These are phyloP conservation scores for Mustela lutreola DNA, from an alignment of 2,113 vertebrate species.

Conservation along the genomic window DNA sequence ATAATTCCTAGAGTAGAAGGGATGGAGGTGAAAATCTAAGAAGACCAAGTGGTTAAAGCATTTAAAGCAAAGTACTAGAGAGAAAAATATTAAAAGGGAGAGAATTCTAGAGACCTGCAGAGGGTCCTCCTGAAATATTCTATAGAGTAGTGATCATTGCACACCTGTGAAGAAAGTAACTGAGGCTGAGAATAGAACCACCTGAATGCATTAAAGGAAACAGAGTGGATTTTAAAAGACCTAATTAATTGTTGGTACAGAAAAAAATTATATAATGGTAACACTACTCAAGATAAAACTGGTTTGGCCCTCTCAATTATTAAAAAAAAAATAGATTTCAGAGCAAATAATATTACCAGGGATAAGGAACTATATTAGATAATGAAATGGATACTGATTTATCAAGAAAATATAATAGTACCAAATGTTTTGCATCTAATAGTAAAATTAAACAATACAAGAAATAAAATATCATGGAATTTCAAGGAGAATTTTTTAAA, in stretches of 20 bases:
- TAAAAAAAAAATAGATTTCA: not conserved
- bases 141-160: not conserved
- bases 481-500: not conserved
- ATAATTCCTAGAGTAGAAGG: not conserved
- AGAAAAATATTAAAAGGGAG: not conserved
- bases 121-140: not conserved
- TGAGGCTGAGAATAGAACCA: not conserved
- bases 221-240: not conserved
- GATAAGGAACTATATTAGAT: not conserved
- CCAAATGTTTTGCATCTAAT: not conserved
- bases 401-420: not conserved
- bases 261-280: constrained; percentile 7
- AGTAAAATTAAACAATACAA: not conserved
- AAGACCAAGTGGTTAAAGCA: not conserved
- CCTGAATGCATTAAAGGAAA: not conserved
- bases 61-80: not conserved
- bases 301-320: not conserved
- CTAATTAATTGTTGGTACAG: not conserved
- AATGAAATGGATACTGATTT: not conserved
- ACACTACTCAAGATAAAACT: not conserved
- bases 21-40: too few species aligned
- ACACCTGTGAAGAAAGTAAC: not conserved
- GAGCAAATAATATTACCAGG: not conserved
- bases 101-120: not conserved
- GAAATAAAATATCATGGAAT: not conserved